A percentile compares a stretch with the other conserved stretches of the same genome.
Conservation (phyloP, 2,113 vertebrate genomes). For the Oreochromis spilurus region DNA sequence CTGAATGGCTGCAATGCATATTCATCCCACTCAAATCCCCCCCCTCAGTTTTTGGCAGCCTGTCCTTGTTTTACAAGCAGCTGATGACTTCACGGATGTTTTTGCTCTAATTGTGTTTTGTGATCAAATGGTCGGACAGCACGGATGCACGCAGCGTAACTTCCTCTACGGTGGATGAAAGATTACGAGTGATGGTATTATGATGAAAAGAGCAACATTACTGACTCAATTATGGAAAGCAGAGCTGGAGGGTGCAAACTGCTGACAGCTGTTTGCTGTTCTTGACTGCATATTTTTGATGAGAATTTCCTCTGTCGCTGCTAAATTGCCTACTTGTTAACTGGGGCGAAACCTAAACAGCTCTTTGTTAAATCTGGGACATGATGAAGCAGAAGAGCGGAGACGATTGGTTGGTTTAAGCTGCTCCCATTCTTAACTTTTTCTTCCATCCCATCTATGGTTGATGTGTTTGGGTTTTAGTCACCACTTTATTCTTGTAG, state of each 20-base stretch:
- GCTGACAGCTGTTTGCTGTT: slow-evolving; percentile 58
- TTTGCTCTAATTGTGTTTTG: slow-evolving; percentile 30
- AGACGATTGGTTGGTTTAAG: slow-evolving; percentile 26
- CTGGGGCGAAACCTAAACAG: slow-evolving; percentile 41
- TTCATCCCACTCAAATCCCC: slow-evolving; percentile 25
- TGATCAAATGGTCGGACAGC: slow-evolving; percentile 16
- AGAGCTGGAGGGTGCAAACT: slow-evolving; percentile 30
- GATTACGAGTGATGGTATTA: slow-evolving; percentile 45
- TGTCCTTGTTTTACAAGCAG: slow-evolving; percentile 40
- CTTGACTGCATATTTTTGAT: slow-evolving; percentile 17
- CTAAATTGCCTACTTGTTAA: slow-evolving; percentile 48
- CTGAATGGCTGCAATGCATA: slow-evolving; percentile 31
- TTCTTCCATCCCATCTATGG: neutral
- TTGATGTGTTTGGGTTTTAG: slow-evolving; percentile 8
- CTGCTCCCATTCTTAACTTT: slow-evolving; percentile 28
- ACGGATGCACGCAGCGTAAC: neutral
- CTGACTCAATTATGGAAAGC: slow-evolving; percentile 43
- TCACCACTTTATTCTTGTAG: neutral
- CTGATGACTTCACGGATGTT: slow-evolving; percentile 27
- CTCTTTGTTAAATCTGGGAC: slow-evolving; percentile 42
- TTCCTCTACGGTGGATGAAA: slow-evolving; percentile 22
- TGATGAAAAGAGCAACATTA: slow-evolving; percentile 50
- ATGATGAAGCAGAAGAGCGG: neutral
- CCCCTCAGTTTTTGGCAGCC: neutral
- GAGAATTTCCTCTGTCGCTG: slow-evolving; percentile 30